Base-by-base conservation (phyloP, 1,140 invertebrate species). In the Drosophila lowei region DNA sequence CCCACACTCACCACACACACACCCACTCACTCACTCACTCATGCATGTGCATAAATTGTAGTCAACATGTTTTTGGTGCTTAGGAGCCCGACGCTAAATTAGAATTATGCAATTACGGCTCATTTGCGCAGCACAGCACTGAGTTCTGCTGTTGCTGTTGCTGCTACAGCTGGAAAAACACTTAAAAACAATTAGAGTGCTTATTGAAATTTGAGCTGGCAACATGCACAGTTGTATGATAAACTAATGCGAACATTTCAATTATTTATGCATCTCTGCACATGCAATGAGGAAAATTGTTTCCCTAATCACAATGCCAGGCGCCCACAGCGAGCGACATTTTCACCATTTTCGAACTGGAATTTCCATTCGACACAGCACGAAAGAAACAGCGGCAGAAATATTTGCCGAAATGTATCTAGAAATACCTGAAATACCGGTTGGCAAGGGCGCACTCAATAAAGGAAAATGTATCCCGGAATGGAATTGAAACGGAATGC, bases 121-220 rank as follows among this genome's bases (percentile, higher is more conserved):
- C 78, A 90, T 90, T 90, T 86, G 72, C 78, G 76, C 62, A 67
- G 79, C 60, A 66, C 60, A 55, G 79, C 60, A 66, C 60, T 44
- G 38, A 47, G 46, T 61, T 66, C 55, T 41, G 49, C 7, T 21
- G 44, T 9, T 15, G 47, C 18, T 49, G 38, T 28, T 43, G 57
- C 44, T 62, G 67, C 43, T 34, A 41, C 30, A 62, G 73, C 56
- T 77, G 66, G 68, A 75, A 89, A 85, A 89, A 85, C 86, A 89
- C 85, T 89, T 85, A 85, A 89, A 89, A 89, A 89, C 86, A 89
- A 89, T 89, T 89, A 89, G 77, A 73, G 79, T 73, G 73, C 86
- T 89, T 80, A 89, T 89, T 89, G 77, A 89, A 89, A 81, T 85
- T 89, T 66, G 49, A 74, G 57, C 61, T 60, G 71, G 52, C 71